Evolutionary conservation across 2,888 invertebrate species (phyloP).

Genomic region (Masnerella sp.): DNA sequence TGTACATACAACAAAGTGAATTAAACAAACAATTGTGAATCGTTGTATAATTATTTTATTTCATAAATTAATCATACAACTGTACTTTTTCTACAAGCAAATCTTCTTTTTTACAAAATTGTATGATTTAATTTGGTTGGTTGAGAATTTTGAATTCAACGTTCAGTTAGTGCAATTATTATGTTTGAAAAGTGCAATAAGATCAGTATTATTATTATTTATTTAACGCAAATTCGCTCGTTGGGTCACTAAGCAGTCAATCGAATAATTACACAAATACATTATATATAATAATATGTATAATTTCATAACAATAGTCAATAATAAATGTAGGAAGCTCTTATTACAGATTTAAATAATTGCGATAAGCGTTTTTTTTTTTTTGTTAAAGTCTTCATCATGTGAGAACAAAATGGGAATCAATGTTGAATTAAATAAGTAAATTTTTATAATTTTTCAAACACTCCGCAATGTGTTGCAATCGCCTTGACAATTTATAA

Average conservation of each 20-base stretch:
- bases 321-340: conserved; percentile 46
- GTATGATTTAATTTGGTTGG: too few relatives aligned
- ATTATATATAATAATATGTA: conserved; percentile 38
- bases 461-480: conserved; percentile 24
- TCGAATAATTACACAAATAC: conserved; percentile 68
- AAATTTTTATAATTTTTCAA: conserved; percentile 16
- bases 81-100: too few relatives aligned
- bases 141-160: too few relatives aligned
- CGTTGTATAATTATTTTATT: too few relatives aligned
- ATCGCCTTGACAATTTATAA: conserved; percentile 48
- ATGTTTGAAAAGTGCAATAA: conserved; percentile 11
- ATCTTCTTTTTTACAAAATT: conserved; percentile 1
- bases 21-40: too few relatives aligned
- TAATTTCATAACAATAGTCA: conserved; percentile 67
- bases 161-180: not conserved
- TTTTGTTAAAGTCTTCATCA: conserved; percentile 1
- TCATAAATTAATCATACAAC: too few relatives aligned
- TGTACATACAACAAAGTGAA: too few relatives aligned
- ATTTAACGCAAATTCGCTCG: conserved; percentile 33
- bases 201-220: conserved; percentile 28
- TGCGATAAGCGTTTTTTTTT: conserved; percentile 29
- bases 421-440: too few relatives aligned
- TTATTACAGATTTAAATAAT: conserved; percentile 34
- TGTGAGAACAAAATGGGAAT: conserved; percentile 1
- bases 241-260: conserved; percentile 70